These are phyloP conservation scores for Empidonax traillii DNA, from an alignment of 2,113 vertebrate species.

Conservation along the genomic window DNA sequence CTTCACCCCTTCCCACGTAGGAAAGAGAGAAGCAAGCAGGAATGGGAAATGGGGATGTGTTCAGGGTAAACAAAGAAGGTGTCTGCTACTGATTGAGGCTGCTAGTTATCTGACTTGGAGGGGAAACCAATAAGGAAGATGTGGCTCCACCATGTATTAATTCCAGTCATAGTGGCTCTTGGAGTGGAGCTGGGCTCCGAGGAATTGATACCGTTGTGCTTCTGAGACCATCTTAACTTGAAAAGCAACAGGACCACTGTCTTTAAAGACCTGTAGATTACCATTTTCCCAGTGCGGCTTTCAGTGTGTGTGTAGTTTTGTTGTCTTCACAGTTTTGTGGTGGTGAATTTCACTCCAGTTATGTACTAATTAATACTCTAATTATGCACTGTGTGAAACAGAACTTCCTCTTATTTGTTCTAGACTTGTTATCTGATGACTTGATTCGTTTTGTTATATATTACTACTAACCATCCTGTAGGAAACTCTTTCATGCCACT, in stretches of 20 bases:
- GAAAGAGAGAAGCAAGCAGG: neutral
- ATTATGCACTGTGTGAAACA: neutral
- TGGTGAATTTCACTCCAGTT: neutral
- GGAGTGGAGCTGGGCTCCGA: neutral
- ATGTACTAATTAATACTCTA: neutral
- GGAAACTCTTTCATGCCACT: neutral
- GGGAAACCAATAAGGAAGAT: neutral
- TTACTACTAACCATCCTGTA: neutral
- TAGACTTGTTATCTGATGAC: neutral
- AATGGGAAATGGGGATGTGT: accelerated
- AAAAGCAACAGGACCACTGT: neutral
- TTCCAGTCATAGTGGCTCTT: neutral
- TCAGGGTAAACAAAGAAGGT: neutral
- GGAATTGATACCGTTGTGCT: neutral
- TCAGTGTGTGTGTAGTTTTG: neutral
- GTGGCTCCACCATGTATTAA: neutral
- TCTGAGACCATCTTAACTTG: neutral
- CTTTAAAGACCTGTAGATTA: neutral
- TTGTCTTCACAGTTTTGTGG: neutral
- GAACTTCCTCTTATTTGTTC: neutral
- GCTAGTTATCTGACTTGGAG: neutral
- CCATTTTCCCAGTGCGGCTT: neutral
- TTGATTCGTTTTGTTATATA: neutral
- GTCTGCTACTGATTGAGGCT: neutral
- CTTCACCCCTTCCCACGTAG: neutral